Base-by-base conservation (phyloP, 2,888 invertebrate genomes). In the Scotopteryx bipunctaria region DNA sequence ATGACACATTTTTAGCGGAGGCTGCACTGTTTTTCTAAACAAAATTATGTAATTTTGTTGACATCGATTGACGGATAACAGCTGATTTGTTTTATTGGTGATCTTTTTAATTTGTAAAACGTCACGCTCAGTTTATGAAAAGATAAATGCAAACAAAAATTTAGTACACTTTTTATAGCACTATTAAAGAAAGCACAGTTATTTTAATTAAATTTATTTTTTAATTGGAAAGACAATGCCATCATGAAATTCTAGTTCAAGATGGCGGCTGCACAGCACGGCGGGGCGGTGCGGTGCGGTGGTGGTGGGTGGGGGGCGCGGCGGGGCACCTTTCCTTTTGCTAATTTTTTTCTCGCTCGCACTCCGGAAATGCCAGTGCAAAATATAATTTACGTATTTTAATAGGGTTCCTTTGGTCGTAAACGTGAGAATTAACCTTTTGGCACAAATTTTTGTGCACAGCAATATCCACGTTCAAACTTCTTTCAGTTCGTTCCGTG, bases 1-100 rank as follows among this genome's bases (percentile, higher is more conserved):
- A 76, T 83, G 83, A 83, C 86, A 86, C 77, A 41, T 76, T 68
- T 78, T 82, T 82, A 83, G 78, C 81, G 77, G 76, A 83, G 80
- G 76, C 79, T 86, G 78, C 83, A 86, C 86, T 89, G 88, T 89
- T 89, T 88, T 89, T 86, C 84, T 86, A 90, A 89, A 86, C 88
- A 91, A 91, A 90, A 91, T 91, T 90, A 91, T 86, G 85, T 89
- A 91, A 91, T 91, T 89, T 89, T 89, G 90, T 91, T 91, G 91
- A 91, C 91, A 91, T 91, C 88, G 91, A 91, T 88, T 91, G 91
- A 90, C 89, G 88, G 84, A 83, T 90, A 90, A 91, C 91, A 91
- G 91, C 91, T 90, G 90, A 91, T 91, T 86, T 85, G 83, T 81
- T 88, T 83, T 86, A 86, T 84, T 86, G 78, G 73, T 77, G 78